phyloP scores from a whole-genome alignment of 1,140 invertebrate genomes.

The Macrobrachium nipponense region DNA sequence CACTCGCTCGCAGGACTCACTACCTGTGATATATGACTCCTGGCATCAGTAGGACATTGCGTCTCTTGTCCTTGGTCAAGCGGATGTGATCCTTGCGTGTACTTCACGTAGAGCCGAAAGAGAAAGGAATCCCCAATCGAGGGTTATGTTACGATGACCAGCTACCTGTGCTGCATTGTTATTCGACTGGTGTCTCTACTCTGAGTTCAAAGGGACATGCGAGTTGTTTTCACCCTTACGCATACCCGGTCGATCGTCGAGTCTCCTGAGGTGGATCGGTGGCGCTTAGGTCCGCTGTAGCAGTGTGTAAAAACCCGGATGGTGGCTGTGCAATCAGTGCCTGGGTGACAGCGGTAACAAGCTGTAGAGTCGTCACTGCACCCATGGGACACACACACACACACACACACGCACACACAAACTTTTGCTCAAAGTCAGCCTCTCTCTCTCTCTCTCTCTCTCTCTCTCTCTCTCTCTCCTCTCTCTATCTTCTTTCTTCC shows the following conservation, averaged over 20 bases:
- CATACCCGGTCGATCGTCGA: constrained; percentile 1
- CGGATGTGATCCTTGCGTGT: constrained; percentile 27
- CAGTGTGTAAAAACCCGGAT: constrained; percentile 50
- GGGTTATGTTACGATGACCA: constrained; percentile 22
- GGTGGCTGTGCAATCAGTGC: constrained; percentile 56
- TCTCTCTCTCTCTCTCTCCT: not conserved
- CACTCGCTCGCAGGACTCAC: constrained; percentile 50
- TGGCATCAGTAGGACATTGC: not conserved
- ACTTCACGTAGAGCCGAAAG: not conserved
- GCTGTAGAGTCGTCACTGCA: constrained; percentile 55
- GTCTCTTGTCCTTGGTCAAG: not conserved
- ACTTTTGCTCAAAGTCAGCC: not conserved
- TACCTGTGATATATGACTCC: constrained; percentile 60
- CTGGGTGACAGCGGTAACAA: constrained; percentile 57
- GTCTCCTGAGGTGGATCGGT: not conserved
- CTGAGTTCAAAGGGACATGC: constrained; percentile 17
- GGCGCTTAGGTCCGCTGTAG: constrained; percentile 20
- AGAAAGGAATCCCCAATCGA: not conserved
- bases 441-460: not conserved
- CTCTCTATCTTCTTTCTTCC: no score
- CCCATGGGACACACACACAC: constrained; percentile 25
- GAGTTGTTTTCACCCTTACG: constrained; percentile 16
- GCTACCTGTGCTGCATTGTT: constrained; percentile 57
- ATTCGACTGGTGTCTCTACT: constrained; percentile 46
- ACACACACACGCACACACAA: not conserved